These are phyloP conservation scores for Aurelia coerulea DNA, from an alignment of 30 jellyfish, hydroid and myxozoan genomes.

Conservation along the genomic window DNA sequence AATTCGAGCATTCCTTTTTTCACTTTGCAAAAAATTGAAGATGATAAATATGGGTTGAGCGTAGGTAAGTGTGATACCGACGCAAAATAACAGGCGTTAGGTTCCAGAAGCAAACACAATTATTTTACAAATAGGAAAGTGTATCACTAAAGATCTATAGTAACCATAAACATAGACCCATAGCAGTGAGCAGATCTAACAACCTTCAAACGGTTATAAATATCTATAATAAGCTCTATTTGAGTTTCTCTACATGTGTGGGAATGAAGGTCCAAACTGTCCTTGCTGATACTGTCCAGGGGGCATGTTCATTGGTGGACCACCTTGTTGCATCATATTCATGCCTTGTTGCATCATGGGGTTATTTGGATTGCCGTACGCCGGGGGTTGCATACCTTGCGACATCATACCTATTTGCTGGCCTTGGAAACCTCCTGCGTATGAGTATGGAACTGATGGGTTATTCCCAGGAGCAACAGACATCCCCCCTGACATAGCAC, in stretches of 20 bases:
- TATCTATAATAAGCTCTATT: too few relatives aligned
- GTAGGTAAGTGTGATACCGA: too few relatives aligned
- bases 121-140: too few relatives aligned
- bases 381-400: conserved; percentile 90
- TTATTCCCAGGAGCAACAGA: conserved; percentile 47
- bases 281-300: conserved; percentile 93
- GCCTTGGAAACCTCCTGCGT: conserved; percentile 85
- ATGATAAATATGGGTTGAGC: too few relatives aligned
- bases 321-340: conserved; percentile 97
- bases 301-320: conserved; percentile 79
- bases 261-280: conserved; percentile 85
- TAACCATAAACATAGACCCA: too few relatives aligned
- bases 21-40: too few relatives aligned
- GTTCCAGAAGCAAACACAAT: too few relatives aligned
- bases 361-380: conserved; percentile 78
- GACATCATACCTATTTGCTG: conserved; percentile 96
- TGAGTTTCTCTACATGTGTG: conserved; percentile 40
- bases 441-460: conserved; percentile 68
- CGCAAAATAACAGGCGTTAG: too few relatives aligned
- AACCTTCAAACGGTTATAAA: too few relatives aligned
- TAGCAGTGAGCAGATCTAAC: too few relatives aligned
- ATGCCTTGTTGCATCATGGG: conserved; percentile 99
- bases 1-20: too few relatives aligned
- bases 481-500: conserved; percentile 64
- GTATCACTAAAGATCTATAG: too few relatives aligned